Evolutionary conservation across 2,888 invertebrate species (phyloP).

Genomic region (Dolomedes plantarius): DNA sequence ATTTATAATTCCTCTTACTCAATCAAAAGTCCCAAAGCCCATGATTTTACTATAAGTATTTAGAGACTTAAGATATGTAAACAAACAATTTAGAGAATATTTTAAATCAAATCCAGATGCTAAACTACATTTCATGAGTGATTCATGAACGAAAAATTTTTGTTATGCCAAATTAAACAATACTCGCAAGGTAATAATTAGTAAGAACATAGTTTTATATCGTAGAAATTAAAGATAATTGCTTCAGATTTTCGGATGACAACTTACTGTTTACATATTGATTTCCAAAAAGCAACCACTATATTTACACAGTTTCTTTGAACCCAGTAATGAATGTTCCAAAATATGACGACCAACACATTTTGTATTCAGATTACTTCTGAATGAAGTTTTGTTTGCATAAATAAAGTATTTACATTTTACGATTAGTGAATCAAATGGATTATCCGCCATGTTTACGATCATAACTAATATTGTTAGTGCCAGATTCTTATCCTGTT

Average conservation of each 20-base stretch:
- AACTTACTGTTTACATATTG: constrained; percentile 72
- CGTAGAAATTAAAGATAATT: neutral
- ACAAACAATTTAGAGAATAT: neutral
- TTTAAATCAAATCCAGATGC: too few species aligned
- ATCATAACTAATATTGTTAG: constrained; percentile 65
- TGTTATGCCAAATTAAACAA: too few species aligned
- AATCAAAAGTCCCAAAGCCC: too few species aligned
- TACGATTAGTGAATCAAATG: constrained; percentile 50
- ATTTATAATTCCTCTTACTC: too few species aligned
- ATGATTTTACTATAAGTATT: too few species aligned
- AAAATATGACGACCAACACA: constrained; percentile 18
- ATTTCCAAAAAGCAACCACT: constrained; percentile 23
- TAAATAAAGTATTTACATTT: constrained; percentile 57
- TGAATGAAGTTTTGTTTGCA: constrained; percentile 15
- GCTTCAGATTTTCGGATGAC: constrained; percentile 35
- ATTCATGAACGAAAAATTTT: too few species aligned
- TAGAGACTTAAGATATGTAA: too few species aligned
- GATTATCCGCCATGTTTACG: constrained; percentile 70
- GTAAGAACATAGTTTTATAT: too few species aligned
- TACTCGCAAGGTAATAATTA: too few species aligned
- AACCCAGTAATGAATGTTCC: neutral
- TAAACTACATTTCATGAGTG: too few species aligned
- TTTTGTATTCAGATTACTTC: constrained; percentile 24
- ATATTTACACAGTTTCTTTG: neutral
- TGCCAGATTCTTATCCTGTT: constrained; percentile 55